Base-by-base conservation (phyloP, 2,888 invertebrate species). In the Nomada hirtipes region DNA sequence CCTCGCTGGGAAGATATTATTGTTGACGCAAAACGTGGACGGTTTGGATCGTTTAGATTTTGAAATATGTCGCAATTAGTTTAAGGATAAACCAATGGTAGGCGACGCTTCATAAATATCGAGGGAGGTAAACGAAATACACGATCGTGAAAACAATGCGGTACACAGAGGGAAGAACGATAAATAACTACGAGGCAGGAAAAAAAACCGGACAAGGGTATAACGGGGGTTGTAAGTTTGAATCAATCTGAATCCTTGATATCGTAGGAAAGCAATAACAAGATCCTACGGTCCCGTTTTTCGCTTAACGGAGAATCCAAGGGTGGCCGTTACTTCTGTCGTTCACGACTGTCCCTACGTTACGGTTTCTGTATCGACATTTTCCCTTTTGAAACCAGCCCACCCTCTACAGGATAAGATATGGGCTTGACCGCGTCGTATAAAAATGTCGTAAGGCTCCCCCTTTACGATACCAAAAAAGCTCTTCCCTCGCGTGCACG, bases 181-280 rank as follows among this genome's bases (percentile, higher is more conserved):
- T 26, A 23, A 50, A 50, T 42, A 9, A 42, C 15, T 11, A 4
- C 4, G n/a, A 4, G 3, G 13, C 11, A 15, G 18, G 23, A 18
- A 10, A 50, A 44, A 20, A 26, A 15, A 50, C 47, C 29, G 23
- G 18, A 20, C 13, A 29, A 10, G 44, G 69, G 57, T 50, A 50
- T 20, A 26, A 59, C 47, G 52, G n/a, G n/a, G 55, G 71, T 76
- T 67, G 68, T 82, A 82, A 82, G 76, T 82, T 68, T 69, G 76
- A 81, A 82, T 82, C 82, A 82, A 76, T 79, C 76, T 69, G 82
- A 82, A 77, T 77, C 77, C 77, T 77, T 78, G 73, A 82, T 83
- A 77, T 73, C 73, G 82, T 42, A 67, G 67, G 52, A 65, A 74
- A 67, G 71, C 75, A 71, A 83, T 83, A 82, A 83, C 78, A 61